These are phyloP conservation scores for Pseudomyrmex dendroicus DNA, from an alignment of 1,140 invertebrate species.

Conservation along the genomic window DNA sequence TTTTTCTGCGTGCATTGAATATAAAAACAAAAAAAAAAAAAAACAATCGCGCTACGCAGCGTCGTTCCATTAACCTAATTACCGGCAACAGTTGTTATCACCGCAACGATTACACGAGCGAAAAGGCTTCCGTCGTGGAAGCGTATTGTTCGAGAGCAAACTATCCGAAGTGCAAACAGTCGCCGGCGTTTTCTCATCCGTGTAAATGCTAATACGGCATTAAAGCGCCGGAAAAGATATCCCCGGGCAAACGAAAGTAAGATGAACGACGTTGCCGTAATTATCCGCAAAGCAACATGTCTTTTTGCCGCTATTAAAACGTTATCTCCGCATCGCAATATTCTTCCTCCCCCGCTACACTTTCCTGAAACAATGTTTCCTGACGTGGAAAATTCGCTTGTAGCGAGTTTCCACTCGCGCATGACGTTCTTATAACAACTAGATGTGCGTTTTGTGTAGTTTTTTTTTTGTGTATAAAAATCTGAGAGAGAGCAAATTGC, in stretches of 20 bases:
- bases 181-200: constrained; percentile 37
- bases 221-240: constrained; percentile 41
- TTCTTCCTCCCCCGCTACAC: constrained; percentile 1
- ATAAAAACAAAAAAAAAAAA: constrained; percentile 6
- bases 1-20: constrained; percentile 7
- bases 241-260: constrained; percentile 35
- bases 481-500: neutral
- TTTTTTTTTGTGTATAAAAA: neutral
- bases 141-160: constrained; percentile 24
- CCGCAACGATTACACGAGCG: constrained; percentile 46
- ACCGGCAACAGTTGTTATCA: constrained; percentile 40
- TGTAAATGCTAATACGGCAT: constrained; percentile 55
- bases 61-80: constrained; percentile 71
- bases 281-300: constrained; percentile 26
- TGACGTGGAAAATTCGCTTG: neutral
- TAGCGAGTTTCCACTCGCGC: neutral
- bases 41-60: constrained; percentile 29
- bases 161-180: constrained; percentile 45
- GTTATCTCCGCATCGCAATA: constrained; percentile 21
- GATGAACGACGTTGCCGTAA: constrained; percentile 29
- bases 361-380: neutral
- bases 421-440: neutral
- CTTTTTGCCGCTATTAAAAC: constrained; percentile 46
- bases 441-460: neutral
- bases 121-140: constrained; percentile 45